These are phyloP conservation scores for Pseudopodoces humilis DNA, from an alignment of 2,113 vertebrate genomes.

Conservation along the genomic window DNA sequence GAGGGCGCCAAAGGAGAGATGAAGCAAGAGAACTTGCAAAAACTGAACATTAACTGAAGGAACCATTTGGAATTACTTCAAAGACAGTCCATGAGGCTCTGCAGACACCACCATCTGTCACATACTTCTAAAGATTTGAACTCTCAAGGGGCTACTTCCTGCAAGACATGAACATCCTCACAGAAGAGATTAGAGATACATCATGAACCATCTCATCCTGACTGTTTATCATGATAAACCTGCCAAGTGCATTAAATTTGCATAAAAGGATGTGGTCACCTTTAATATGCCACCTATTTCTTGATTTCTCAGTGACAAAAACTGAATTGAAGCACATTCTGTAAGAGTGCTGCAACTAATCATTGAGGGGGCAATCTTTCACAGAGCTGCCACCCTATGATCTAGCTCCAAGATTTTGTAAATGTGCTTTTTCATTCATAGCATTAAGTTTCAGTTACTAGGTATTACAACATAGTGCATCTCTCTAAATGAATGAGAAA, in stretches of 20 bases:
- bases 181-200: slow-evolving; percentile 45
- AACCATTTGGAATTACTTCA: slow-evolving; percentile 10
- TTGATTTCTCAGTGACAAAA: slow-evolving; percentile 42
- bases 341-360: not conserved
- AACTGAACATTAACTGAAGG: not conserved
- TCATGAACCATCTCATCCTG: slow-evolving; percentile 37
- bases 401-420: not conserved
- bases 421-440: slow-evolving; percentile 6
- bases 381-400: not conserved
- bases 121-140: slow-evolving; percentile 13
- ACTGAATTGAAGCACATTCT: slow-evolving; percentile 32
- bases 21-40: not conserved
- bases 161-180: slow-evolving; percentile 44
- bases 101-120: slow-evolving; percentile 35
- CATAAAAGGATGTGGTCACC: slow-evolving; percentile 47
- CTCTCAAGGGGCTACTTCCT: slow-evolving; percentile 32
- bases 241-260: slow-evolving; percentile 54
- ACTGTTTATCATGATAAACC: slow-evolving; percentile 51
- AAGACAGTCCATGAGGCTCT: slow-evolving; percentile 14
- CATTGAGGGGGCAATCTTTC: not conserved
- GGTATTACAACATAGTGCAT: not conserved
- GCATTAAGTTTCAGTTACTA: not conserved
- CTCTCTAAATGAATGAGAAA: slow-evolving; percentile 1
- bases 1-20: not conserved
- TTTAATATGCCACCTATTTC: slow-evolving; percentile 44